phyloP scores from a whole-genome alignment of 2,888 invertebrate genomes.

The Matsumyia berberina region DNA sequence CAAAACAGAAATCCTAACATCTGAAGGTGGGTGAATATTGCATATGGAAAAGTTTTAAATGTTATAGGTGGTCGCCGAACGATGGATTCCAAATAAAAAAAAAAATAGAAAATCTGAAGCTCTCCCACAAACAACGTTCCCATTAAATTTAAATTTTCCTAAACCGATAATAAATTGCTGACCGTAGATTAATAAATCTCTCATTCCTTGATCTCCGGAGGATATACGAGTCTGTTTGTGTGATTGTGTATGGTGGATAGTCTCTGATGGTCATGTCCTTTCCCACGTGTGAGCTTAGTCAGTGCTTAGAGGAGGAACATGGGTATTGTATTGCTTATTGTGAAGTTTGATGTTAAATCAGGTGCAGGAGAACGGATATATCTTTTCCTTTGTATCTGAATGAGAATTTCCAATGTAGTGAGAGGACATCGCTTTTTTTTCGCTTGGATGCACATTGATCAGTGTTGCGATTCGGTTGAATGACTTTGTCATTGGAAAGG shows the following conservation, averaged over 20 bases:
- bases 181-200: constrained; percentile 75
- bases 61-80: too few species aligned
- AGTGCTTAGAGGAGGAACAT: constrained; percentile 13
- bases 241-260: background rate
- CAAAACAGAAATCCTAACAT: too few species aligned
- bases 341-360: constrained; percentile 47
- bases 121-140: too few species aligned
- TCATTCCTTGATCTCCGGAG: constrained; percentile 62
- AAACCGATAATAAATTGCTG: constrained; percentile 65
- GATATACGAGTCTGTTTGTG: constrained; percentile 6
- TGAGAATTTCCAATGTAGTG: constrained; percentile 45
- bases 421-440: constrained; percentile 14
- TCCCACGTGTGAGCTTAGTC: constrained; percentile 24
- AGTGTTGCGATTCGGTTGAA: constrained; percentile 25
- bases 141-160: constrained; percentile 69
- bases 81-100: too few species aligned
- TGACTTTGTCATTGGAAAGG: too few species aligned
- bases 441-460: constrained; percentile 45
- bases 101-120: too few species aligned
- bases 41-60: too few species aligned
- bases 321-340: background rate
- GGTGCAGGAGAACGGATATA: constrained; percentile 26
- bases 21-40: too few species aligned
- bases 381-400: constrained; percentile 7
- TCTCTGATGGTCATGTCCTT: too few species aligned